Percentiles rank a stretch among this genome's conserved stretches.
These are phyloP conservation scores for Mormyrus proboscirostris DNA, from an alignment of 2,797 vertebrate genomes.

Conservation along the genomic window DNA sequence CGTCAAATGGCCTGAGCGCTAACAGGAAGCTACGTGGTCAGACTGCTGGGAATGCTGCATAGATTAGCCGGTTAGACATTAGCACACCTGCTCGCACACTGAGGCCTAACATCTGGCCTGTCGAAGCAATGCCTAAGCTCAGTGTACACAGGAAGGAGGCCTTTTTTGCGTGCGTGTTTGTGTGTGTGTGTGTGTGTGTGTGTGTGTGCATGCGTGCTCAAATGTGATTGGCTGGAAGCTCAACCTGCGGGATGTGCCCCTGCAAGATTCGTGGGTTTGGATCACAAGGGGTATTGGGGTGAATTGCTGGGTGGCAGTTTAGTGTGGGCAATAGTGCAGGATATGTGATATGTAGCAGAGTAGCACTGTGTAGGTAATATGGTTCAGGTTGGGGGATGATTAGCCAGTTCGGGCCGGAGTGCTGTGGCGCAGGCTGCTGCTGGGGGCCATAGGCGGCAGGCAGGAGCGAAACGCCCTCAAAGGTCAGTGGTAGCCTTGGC, in stretches of 20 bases:
- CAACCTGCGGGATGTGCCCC: background rate
- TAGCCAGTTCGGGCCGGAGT: background rate
- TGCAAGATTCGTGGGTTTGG: background rate
- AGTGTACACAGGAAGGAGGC: background rate
- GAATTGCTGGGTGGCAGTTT: background rate
- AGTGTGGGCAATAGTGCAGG: background rate
- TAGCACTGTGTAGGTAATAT: background rate
- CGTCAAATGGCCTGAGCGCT: background rate
- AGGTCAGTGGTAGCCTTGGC: constrained; percentile 98
- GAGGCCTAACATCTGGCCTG: background rate
- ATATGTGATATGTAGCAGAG: background rate
- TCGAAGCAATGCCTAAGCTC: background rate
- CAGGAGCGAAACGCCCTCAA: constrained; percentile 57
- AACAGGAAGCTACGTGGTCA: background rate
- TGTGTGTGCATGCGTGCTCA: background rate
- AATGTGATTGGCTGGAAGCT: background rate
- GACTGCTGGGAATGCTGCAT: background rate
- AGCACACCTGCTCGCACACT: background rate
- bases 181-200: background rate
- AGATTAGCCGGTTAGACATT: background rate
- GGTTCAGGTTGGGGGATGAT: background rate
- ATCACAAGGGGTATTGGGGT: background rate
- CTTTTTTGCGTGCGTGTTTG: background rate
- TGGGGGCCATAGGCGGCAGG: background rate
- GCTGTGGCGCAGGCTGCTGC: background rate